Base-by-base conservation (phyloP, 2,113 vertebrate species). In the Prietella phreatophila region DNA sequence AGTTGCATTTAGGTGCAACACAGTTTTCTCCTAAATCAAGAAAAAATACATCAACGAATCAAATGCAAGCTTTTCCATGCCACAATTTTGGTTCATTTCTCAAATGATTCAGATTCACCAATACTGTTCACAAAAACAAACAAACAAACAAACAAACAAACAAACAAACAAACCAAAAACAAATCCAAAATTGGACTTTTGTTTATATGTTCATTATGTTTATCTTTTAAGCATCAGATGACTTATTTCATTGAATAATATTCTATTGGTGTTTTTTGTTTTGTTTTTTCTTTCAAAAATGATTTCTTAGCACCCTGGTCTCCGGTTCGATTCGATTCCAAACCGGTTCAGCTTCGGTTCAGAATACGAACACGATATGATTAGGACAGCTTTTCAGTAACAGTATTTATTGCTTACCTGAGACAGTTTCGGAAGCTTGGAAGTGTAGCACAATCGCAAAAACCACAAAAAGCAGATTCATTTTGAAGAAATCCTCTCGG, bases 321-420 rank as follows among this genome's bases (percentile, higher is more conserved):
- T 19, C 53, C 15, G 30, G 78, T 81, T 81, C 27, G 56, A 61
- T 10, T 67, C 60, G 82, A 65, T n/a, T 63, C 33, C 36, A 33
- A 83, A 47, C 25, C 82, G 13, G 25, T 80, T 55, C 78, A 55
- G 50, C 5, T 11, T 81, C 81, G 33, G 36, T 79, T 53, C 76
- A 14, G 27, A 6, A 25, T 61, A 25, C 33, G 9, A 81, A 20
- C 60, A 42, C 9, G 22, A 63, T 17, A 15, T n/a, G 67, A 17
- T 69, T 36, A 9, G 4, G n/a, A 60, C 19, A 82, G 58, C 4
- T 33, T 27, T 63, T 42, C 58, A 55, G 50, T 83, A 61, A 61
- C 8, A 25, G 15, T 47, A 30, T 11, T 9, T 11, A 8, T 65
- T 33, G 25, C 83, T 83, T 79, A 90, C 86, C 89, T 84, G 89